Percentiles rank a stretch among this genome's conserved stretches.
Conservation (phyloP, 2,888 invertebrate species). For the Halictus ligatus region DNA sequence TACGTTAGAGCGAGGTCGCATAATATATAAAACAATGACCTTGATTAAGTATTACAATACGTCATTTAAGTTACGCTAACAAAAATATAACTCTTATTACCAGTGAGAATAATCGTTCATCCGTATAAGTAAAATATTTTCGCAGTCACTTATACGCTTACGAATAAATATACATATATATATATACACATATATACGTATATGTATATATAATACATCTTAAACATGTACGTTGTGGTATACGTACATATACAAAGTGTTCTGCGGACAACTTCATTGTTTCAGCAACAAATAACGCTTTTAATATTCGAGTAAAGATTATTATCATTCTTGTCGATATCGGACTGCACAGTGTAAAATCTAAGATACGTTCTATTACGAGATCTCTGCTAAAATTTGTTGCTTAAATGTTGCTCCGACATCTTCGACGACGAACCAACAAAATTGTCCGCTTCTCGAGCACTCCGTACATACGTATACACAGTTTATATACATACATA, state of each 20-base stretch:
- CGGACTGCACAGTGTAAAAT: slow-evolving; percentile 23
- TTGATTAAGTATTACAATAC: slow-evolving; percentile 67
- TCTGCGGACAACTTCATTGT: slow-evolving; percentile 23
- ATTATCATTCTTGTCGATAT: slow-evolving; percentile 7
- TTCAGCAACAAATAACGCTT: slow-evolving; percentile 17
- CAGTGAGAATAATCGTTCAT: slow-evolving; percentile 67
- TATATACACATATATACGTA: slow-evolving; percentile 21
- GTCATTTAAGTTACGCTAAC: slow-evolving; percentile 74
- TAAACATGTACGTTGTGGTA: slow-evolving; percentile 36
- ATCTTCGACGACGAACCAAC: slow-evolving; percentile 13
- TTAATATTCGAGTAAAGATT: slow-evolving; percentile 23
- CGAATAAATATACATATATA: slow-evolving; percentile 56
- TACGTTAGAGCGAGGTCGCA: slow-evolving; percentile 60
- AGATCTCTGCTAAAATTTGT: not conserved
- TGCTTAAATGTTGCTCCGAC: not conserved
- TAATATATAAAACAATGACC: slow-evolving; percentile 72
- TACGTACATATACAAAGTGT: slow-evolving; percentile 33
- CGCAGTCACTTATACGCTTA: slow-evolving; percentile 68
- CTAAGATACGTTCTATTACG: not conserved
- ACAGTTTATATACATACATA: slow-evolving; percentile 40
- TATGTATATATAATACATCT: slow-evolving; percentile 33
- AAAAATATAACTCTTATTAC: slow-evolving; percentile 80
- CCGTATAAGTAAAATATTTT: slow-evolving; percentile 75
- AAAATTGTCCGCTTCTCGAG: slow-evolving; percentile 21
- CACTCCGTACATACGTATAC: slow-evolving; percentile 36